Base-by-base conservation (phyloP, 37 sponge, comb jelly and placozoan genomes). In the Halisarca cf. caerulea region DNA sequence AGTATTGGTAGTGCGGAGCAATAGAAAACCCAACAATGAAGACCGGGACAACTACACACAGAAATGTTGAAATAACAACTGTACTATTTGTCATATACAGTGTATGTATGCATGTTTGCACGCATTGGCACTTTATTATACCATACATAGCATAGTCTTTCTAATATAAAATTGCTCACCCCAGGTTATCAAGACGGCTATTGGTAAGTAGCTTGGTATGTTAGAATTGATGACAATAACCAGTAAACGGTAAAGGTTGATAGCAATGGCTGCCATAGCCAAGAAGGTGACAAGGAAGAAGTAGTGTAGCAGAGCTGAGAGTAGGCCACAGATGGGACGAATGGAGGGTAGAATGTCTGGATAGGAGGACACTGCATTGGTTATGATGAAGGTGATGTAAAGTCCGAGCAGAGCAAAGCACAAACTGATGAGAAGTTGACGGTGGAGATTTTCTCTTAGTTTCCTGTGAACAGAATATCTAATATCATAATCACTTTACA, bases 361-460 rank as follows among this genome's bases (percentile, higher is more conserved):
- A 47, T 47, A 47, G 30, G 25, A 28, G 24, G 45, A 7, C 42
- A 38, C 39, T 27, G 36, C 45, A 0, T 14, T 57, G 9, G 45
- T 53, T 39, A 62, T 59, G 37, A 88, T 82, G 53, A 88, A 88
- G 51, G 75, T 53, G 28, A 77, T 34, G 25, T 88, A 88, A 14
- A 88, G 37, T 4, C 88, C 88, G 11, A 83, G 6, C 23, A 88
- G 75, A 61, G 78, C 88, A 78, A 83, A 40, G 27, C 79, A 68
- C 83, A 92, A 69, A 80, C 88, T 92, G 41, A 92, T 85, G 27
- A 92, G 78, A 20, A 88, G 34, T 42, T 85, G 62, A 0, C 64
- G 57, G 28, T 88, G 89, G 36, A 51, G 55, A 33, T 25, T 43
- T 25, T 62, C 44, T 18, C 79, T 69, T 18, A 92, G 89, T 20